These are phyloP conservation scores for Serinus canaria DNA, from an alignment of 2,113 vertebrate species.

Conservation along the genomic window DNA sequence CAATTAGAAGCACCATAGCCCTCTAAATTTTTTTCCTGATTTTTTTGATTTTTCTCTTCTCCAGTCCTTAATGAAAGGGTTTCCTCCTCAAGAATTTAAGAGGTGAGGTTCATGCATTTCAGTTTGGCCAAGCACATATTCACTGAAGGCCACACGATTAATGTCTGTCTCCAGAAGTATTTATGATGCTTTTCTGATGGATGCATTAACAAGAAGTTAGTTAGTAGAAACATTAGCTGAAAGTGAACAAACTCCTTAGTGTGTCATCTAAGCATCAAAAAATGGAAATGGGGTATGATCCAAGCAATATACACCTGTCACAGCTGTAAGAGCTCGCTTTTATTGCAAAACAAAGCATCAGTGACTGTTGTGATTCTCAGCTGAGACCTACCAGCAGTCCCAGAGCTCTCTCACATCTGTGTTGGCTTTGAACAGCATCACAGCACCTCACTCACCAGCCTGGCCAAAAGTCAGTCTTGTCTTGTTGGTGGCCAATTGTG, in stretches of 20 bases:
- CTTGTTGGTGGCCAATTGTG: accelerated
- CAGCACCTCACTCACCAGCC: background rate
- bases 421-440: background rate
- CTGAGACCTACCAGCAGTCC: background rate
- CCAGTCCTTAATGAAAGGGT: background rate
- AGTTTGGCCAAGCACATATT: background rate
- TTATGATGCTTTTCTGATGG: background rate
- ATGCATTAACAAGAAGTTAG: background rate
- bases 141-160: background rate
- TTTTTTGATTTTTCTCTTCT: background rate
- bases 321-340: background rate
- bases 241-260: background rate
- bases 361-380: background rate
- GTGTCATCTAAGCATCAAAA: background rate
- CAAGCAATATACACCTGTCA: background rate
- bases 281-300: background rate
- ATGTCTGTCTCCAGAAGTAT: background rate
- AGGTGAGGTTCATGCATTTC: background rate
- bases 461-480: background rate
- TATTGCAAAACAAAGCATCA: background rate
- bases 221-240: background rate
- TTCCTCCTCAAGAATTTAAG: background rate
- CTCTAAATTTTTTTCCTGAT: background rate
- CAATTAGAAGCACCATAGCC: background rate
- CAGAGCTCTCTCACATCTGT: background rate